phyloP scores from a whole-genome alignment of 2,113 vertebrate species.

The Ctenodactylus gundi region DNA sequence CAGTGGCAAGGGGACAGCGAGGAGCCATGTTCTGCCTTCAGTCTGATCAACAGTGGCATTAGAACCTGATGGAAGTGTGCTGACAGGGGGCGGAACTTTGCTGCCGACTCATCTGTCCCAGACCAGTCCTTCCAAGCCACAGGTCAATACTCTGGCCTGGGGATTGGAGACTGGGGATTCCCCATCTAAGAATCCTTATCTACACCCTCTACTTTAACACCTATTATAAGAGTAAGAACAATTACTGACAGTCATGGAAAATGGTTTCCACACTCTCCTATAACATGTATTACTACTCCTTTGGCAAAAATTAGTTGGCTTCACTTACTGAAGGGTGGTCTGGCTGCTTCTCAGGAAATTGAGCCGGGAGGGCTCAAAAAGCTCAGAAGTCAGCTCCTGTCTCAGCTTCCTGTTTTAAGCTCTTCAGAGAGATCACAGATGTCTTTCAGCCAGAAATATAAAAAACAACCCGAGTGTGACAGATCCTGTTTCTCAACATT shows the following conservation, averaged over 20 bases:
- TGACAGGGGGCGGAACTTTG: too few relatives aligned
- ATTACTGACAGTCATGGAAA: slow-evolving; percentile 78
- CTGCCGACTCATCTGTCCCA: too few relatives aligned
- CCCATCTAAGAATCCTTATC: slow-evolving; percentile 61
- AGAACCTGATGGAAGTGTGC: too few relatives aligned
- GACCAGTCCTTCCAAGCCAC: too few relatives aligned
- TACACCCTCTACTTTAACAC: slow-evolving; percentile 72
- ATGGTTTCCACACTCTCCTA: slow-evolving; percentile 79
- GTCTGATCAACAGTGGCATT: too few relatives aligned
- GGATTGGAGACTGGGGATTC: too few relatives aligned
- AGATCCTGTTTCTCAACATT: neutral
- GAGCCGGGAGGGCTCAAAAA: neutral
- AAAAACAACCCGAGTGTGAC: neutral
- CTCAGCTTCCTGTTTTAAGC: slow-evolving; percentile 19
- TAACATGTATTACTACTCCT: slow-evolving; percentile 77
- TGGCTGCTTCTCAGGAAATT: slow-evolving; percentile 66
- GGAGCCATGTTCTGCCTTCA: too few relatives aligned
- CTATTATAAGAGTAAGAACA: slow-evolving; percentile 62
- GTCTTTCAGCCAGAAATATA: neutral
- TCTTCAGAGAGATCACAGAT: neutral
- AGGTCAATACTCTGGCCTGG: too few relatives aligned
- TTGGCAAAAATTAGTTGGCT: slow-evolving; percentile 73
- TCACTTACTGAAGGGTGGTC: slow-evolving; percentile 73
- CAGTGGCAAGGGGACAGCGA: too few relatives aligned
- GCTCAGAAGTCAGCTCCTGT: neutral